Percentiles rank a stretch among this genome's conserved stretches.
These are phyloP conservation scores for Vanessa tameamea DNA, from an alignment of 1,140 invertebrate species.

Conservation along the genomic window DNA sequence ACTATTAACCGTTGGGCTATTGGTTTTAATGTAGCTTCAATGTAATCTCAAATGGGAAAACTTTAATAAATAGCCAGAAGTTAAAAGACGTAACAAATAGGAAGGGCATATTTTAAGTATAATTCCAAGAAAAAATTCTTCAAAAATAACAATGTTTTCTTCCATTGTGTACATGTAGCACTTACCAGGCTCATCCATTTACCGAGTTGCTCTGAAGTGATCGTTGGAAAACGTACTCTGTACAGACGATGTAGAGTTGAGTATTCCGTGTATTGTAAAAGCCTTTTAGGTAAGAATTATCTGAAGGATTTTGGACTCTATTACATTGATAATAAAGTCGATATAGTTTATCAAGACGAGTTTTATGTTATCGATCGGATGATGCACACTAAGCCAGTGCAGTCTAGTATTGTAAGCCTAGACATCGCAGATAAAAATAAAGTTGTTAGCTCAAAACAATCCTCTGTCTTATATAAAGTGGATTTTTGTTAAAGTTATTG, in stretches of 20 bases:
- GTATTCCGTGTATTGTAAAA: neutral
- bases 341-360: constrained; percentile 15
- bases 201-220: neutral
- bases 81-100: constrained; percentile 12
- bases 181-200: constrained; percentile 7
- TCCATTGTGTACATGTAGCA: constrained; percentile 13
- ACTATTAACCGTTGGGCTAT: neutral
- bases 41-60: constrained; percentile 23
- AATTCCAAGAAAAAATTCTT: constrained; percentile 13
- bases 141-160: constrained; percentile 21
- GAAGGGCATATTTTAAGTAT: constrained; percentile 14
- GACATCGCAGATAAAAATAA: constrained; percentile 17
- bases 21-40: neutral
- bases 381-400: constrained; percentile 30
- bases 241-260: neutral
- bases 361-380: constrained; percentile 27
- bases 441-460: constrained; percentile 20
- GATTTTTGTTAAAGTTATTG: constrained; percentile 1
- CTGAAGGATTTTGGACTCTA: constrained; percentile 27
- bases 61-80: constrained; percentile 14
- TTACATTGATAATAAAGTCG: constrained; percentile 14
- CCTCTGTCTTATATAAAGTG: constrained; percentile 9
- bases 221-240: neutral
- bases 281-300: constrained; percentile 10
- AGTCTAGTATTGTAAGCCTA: constrained; percentile 23